A percentile compares a stretch with the other conserved stretches of the same genome.
These are phyloP conservation scores for Motacilla alba DNA, from an alignment of 2,113 vertebrate genomes.

Conservation along the genomic window DNA sequence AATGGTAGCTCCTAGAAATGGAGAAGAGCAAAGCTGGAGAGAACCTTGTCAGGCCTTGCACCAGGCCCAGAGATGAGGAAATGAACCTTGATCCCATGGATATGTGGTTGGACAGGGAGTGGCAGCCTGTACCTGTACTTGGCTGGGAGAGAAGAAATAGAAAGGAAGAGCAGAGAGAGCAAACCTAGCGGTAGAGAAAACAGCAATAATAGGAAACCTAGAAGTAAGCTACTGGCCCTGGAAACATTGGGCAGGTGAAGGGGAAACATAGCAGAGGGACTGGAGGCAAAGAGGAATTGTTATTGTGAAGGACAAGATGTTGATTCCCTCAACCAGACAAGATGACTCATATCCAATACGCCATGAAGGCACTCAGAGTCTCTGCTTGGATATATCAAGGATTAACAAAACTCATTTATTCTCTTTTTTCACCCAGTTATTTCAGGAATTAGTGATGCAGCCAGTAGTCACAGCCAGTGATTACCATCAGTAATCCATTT, in stretches of 20 bases:
- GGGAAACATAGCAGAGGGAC: neutral
- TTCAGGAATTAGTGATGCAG: neutral
- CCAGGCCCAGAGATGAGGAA: neutral
- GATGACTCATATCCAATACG: neutral
- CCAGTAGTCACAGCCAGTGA: neutral
- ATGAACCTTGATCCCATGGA: accelerated
- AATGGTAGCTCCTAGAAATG: neutral
- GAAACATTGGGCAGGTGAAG: neutral
- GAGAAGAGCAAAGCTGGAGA: neutral
- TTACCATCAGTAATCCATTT: neutral
- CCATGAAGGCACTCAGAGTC: neutral
- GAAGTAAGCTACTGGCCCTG: neutral
- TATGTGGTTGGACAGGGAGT: accelerated
- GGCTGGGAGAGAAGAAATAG: neutral
- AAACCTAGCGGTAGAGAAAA: neutral
- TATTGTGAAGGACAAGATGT: neutral
- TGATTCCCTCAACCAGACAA: neutral
- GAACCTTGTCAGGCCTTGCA: neutral
- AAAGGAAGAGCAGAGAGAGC: neutral
- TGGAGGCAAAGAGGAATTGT: neutral
- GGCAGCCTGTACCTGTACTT: neutral
- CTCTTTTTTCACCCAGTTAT: neutral
- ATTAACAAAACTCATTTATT: neutral
- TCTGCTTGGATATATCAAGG: neutral
- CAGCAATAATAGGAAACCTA: neutral